Conservation (phyloP, 2,797 vertebrate genomes). For the Sciurus vulgaris region DNA sequence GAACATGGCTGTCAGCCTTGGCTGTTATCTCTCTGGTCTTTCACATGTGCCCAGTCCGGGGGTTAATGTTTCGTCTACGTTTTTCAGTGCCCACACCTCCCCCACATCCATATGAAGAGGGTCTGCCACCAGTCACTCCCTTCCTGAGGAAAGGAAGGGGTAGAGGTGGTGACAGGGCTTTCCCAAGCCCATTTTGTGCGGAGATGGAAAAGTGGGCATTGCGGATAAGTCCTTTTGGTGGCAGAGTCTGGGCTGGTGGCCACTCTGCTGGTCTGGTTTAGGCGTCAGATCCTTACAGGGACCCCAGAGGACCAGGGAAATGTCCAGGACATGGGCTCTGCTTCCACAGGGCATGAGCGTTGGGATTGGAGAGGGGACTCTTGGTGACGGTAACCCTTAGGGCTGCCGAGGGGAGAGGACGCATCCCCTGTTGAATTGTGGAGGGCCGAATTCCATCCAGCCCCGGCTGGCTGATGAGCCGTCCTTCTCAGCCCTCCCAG, state of each 20-base stretch:
- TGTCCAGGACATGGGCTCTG: fast-evolving
- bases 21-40: neutral
- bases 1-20: neutral
- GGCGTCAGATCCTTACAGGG: neutral
- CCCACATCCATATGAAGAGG: too few species aligned
- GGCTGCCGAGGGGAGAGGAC: too few species aligned
- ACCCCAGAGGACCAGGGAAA: neutral
- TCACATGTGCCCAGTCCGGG: neutral
- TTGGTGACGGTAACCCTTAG: neutral
- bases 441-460: neutral
- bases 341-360: neutral
- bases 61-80: neutral
- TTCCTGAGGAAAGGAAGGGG: neutral
- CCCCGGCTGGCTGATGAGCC: fast-evolving
- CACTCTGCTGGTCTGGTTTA: neutral
- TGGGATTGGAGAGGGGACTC: neutral
- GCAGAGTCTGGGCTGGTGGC: neutral
- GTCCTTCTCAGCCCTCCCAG: neutral
- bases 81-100: neutral
- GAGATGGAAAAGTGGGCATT: neutral
- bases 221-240: neutral
- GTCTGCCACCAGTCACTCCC: neutral
- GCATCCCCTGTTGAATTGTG: fast-evolving
- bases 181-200: neutral
- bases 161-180: neutral